A percentile compares a stretch with the other conserved stretches of the same genome.
phyloP scores from a whole-genome alignment of 1,140 invertebrate genomes.

The Mamestra configurata region DNA sequence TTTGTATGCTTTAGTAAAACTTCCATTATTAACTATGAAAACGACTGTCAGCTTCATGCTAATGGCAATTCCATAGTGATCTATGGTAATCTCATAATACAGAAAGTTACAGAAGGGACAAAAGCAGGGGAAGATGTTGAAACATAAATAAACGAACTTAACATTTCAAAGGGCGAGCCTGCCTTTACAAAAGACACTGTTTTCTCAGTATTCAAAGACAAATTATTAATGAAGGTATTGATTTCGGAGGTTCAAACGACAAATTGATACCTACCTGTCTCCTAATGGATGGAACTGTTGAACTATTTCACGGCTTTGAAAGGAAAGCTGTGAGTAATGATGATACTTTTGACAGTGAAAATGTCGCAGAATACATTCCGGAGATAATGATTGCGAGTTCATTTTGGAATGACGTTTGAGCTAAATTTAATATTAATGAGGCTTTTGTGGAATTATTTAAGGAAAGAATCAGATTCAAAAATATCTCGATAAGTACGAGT shows the following conservation, averaged over 20 bases:
- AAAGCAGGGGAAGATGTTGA: not conserved
- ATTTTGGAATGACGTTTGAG: not conserved
- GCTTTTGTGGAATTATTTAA: too few relatives aligned
- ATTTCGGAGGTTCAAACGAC: constrained; percentile 36
- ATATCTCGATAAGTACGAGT: too few relatives aligned
- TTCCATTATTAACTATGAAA: constrained; percentile 27
- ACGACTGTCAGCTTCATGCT: constrained; percentile 15
- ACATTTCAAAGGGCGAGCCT: constrained; percentile 24
- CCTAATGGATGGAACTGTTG: not conserved
- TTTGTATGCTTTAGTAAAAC: constrained; percentile 41
- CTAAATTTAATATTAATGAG: not conserved
- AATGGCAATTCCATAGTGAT: constrained; percentile 29
- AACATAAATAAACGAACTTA: constrained; percentile 42
- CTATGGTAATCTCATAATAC: not conserved
- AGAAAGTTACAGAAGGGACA: constrained; percentile 5
- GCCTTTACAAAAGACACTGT: constrained; percentile 24
- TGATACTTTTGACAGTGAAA: constrained; percentile 4
- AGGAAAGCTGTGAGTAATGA: constrained; percentile 28
- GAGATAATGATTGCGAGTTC: constrained; percentile 9
- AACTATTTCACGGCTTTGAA: constrained; percentile 27
- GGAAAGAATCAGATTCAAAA: too few relatives aligned
- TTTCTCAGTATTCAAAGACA: constrained; percentile 28
- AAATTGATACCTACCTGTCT: constrained; percentile 43
- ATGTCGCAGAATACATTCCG: not conserved
- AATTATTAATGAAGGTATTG: constrained; percentile 49